Percentiles rank a stretch among this genome's conserved stretches.
Conservation (phyloP, 37 sponge, comb jelly and placozoan species). For the Mnemiopsis leidyi region DNA sequence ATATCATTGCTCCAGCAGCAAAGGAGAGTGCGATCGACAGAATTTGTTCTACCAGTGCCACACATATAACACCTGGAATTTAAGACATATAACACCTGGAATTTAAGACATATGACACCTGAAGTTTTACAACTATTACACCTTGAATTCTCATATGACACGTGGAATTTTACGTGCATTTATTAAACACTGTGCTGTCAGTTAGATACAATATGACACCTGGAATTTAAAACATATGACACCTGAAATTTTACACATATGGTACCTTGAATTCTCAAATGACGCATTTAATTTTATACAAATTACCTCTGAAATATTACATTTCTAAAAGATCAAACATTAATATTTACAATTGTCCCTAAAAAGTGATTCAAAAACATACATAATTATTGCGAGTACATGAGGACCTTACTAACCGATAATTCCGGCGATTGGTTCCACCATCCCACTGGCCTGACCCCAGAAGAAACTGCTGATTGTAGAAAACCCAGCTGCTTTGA, state of each 20-base stretch:
- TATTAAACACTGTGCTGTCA: too few species aligned
- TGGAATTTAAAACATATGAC: background rate
- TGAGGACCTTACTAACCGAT: slow-evolving; percentile 69
- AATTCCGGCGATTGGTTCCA: slow-evolving; percentile 93
- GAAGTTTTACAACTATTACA: background rate
- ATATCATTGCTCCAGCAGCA: slow-evolving; percentile 98
- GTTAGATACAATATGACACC: slow-evolving; percentile 14
- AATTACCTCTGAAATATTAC: too few species aligned
- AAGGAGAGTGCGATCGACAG: slow-evolving; percentile 93
- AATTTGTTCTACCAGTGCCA: slow-evolving; percentile 81
- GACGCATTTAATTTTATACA: too few species aligned
- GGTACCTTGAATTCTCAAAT: too few species aligned
- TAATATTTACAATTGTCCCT: too few species aligned
- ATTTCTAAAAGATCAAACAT: too few species aligned
- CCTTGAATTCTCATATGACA: too few species aligned
- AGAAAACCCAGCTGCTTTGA: slow-evolving; percentile 84
- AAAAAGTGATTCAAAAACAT: background rate
- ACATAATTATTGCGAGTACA: slow-evolving; percentile 76
- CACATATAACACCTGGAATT: slow-evolving; percentile 11
- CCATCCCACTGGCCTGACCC: slow-evolving; percentile 98
- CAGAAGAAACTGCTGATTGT: slow-evolving; percentile 85
- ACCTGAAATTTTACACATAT: background rate
- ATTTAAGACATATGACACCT: slow-evolving; percentile 4
- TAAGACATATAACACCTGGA: slow-evolving; percentile 1
- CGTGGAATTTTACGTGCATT: too few species aligned